Percentiles rank a stretch among this genome's conserved stretches.
phyloP scores from a whole-genome alignment of 2,113 vertebrate genomes.

The Gasterosteus aculeatus region DNA sequence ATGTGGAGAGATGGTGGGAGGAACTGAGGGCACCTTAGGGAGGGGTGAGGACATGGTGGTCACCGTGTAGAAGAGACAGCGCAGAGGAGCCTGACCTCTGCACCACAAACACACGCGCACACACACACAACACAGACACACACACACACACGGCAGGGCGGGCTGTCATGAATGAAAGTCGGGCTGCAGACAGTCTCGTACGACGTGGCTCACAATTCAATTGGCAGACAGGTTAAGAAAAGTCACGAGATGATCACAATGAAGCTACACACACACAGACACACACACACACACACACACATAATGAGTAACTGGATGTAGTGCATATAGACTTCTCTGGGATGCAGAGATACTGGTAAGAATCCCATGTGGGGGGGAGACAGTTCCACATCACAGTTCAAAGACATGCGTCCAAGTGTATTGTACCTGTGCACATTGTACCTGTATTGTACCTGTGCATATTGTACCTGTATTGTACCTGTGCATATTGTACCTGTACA shows the following conservation, averaged over 20 bases:
- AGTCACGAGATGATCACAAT: constrained; percentile 48
- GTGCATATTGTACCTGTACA: too few species aligned
- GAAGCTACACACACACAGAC: constrained; percentile 22
- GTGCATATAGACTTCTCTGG: background rate
- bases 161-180: constrained; percentile 4
- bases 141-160: constrained; percentile 4
- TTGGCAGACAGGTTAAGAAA: constrained; percentile 17
- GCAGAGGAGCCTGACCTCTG: constrained; percentile 37
- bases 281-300: constrained; percentile 2
- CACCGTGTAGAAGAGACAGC: constrained; percentile 19
- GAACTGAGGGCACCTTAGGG: constrained; percentile 18
- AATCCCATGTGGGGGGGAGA: too few species aligned
- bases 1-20: background rate
- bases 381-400: background rate
- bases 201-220: constrained; percentile 25
- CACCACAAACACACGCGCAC: background rate
- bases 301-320: background rate
- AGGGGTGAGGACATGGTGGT: constrained; percentile 13
- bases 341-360: too few species aligned
- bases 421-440: too few species aligned
- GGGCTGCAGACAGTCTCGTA: background rate
- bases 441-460: too few species aligned
- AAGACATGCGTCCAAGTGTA: background rate
- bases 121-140: background rate
- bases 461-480: too few species aligned